These are phyloP conservation scores for Phocoena phocoena DNA, from an alignment of 2,113 vertebrate genomes.

Conservation along the genomic window DNA sequence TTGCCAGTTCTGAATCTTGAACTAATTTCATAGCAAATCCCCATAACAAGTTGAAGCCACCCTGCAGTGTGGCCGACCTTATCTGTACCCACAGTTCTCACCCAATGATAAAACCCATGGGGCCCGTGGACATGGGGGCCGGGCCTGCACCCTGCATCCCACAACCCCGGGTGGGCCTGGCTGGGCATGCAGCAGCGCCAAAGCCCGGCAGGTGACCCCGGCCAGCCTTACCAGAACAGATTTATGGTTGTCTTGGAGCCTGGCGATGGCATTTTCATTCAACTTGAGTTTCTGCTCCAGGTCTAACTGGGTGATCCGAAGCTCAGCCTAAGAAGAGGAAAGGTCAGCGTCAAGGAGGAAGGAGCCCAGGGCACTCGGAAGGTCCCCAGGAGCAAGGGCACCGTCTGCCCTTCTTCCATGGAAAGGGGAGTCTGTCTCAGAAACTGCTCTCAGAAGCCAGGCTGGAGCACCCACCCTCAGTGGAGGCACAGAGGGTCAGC, in stretches of 20 bases:
- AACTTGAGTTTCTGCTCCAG: conserved; percentile 84
- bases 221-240: conserved; percentile 85
- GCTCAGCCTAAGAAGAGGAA: conserved; percentile 83
- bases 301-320: conserved; percentile 80
- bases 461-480: neutral
- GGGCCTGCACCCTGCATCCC: accelerated
- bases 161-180: neutral
- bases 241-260: conserved; percentile 87
- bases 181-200: neutral
- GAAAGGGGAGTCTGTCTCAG: neutral
- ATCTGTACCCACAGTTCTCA: neutral
- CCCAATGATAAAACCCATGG: neutral
- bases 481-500: neutral
- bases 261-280: conserved; percentile 88
- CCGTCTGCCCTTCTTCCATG: neutral
- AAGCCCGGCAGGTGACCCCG: neutral
- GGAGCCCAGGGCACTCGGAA: neutral
- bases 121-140: neutral
- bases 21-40: neutral
- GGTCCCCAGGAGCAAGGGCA: neutral
- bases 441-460: neutral
- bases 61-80: neutral
- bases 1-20: conserved; percentile 23
- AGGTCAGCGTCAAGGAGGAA: neutral
- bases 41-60: neutral